Conservation (phyloP, 2,888 invertebrate species). For the Dasypolia templi region DNA sequence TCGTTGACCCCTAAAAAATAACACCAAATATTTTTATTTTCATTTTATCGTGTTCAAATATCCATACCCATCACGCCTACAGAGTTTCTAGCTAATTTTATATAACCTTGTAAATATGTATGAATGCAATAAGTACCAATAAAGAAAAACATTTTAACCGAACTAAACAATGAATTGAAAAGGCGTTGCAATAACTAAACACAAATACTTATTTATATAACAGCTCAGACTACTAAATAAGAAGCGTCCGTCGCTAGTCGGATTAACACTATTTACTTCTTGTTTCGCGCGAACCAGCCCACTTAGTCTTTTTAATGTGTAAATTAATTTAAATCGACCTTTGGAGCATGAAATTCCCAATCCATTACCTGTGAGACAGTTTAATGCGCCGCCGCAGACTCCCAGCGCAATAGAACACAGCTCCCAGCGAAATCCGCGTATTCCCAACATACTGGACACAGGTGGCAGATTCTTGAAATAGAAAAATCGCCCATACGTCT, state of each 20-base stretch:
- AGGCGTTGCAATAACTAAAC: constrained; percentile 19
- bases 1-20: too few species aligned
- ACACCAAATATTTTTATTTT: too few species aligned
- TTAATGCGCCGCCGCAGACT: constrained; percentile 80
- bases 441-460: constrained; percentile 77
- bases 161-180: constrained; percentile 25
- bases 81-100: too few species aligned
- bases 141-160: neutral
- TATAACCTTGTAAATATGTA: too few species aligned
- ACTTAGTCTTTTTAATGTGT: constrained; percentile 85
- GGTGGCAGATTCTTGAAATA: constrained; percentile 80
- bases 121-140: neutral
- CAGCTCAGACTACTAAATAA: constrained; percentile 41
- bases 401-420: constrained; percentile 76
- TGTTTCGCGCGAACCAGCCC: constrained; percentile 73
- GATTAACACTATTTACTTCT: constrained; percentile 85
- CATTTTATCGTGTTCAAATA: too few species aligned
- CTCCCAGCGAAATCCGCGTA: constrained; percentile 75
- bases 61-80: too few species aligned
- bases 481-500: constrained; percentile 76
- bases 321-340: constrained; percentile 88
- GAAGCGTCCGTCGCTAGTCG: constrained; percentile 74
- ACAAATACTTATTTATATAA: constrained; percentile 34
- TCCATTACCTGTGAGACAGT: constrained; percentile 85
- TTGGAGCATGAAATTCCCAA: constrained; percentile 86